phyloP scores from a whole-genome alignment of 2,113 vertebrate species.

The Dendropsophus ebraccatus region DNA sequence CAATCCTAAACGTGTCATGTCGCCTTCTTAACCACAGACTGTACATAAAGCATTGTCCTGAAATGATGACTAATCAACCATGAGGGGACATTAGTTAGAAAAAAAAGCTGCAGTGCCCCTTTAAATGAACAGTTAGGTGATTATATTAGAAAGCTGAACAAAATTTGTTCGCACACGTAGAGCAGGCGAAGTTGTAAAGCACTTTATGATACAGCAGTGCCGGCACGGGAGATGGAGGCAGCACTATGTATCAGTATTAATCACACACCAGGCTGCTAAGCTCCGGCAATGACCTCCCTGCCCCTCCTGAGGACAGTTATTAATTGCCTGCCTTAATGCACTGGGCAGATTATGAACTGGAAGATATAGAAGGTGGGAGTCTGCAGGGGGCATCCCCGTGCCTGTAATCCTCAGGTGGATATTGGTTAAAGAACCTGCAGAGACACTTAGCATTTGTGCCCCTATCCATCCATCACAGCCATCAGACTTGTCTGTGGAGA shows the following conservation, averaged over 20 bases:
- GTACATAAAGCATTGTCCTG: background rate
- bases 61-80: background rate
- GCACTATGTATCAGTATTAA: conserved; percentile 36
- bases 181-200: background rate
- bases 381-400: conserved; percentile 18
- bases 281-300: conserved; percentile 17
- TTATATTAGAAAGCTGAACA: background rate
- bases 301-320: conserved; percentile 40
- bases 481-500: background rate
- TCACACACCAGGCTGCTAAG: conserved; percentile 32
- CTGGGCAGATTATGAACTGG: conserved; percentile 50
- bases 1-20: too few species aligned
- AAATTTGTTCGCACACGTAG: background rate
- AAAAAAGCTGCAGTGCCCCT: too few species aligned
- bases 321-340: conserved; percentile 43
- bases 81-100: background rate
- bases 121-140: too few species aligned
- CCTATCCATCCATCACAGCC: conserved; percentile 41
- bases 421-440: conserved; percentile 23
- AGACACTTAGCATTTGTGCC: conserved; percentile 31
- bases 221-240: background rate
- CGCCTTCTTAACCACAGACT: background rate
- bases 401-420: conserved; percentile 35
- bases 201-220: background rate
- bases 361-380: conserved; percentile 31